Base-by-base conservation (phyloP, 2,888 invertebrate species). In the Dolichopus griseipennis region DNA sequence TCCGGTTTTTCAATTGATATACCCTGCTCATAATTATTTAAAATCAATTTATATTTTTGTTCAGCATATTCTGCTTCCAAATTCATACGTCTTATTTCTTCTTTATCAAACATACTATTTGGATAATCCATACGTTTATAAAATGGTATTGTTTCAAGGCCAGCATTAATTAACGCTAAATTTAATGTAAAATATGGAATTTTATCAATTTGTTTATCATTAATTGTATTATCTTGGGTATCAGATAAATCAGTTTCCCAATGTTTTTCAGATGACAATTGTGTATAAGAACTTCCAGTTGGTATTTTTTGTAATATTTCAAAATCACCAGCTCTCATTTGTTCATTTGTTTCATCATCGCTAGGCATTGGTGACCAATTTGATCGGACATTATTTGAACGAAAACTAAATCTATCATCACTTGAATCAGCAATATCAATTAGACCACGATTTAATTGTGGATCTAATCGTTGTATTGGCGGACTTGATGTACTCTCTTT, bases 121-220 rank as follows among this genome's bases (percentile, higher is more conserved):
- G 80, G 71, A 63, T 81, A 80, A 65, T 81, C 77, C 73, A 83
- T 73, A 18, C 81, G 81, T 68, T 83, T 80, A 72, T 82, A 80
- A 70, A 82, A 83, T 0, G 84, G 83, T 71, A 84, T 80, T n/a
- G 83, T 81, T 68, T 78, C 75, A n/a, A 84, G 73, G 0, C 82
- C 81, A 22, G 75, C 75, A 37, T 80, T 80, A 1, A 84, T 74
- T 2, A 78, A 73, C 22, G 78, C 77, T 1, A 83, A 74, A 72
- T 84, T 80, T 1, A 83, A 72, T 0, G 79, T 81, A 41, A 84
- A 84, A 69, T 81, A 82, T 64, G 81, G 77, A 41, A 78, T 75
- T 12, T 76, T 76, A 20, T 77, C 75, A 4, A 75, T 75, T 7
- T 75, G 79, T 20, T 79, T 76, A 1, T 78, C 72, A 7, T 76